Base-by-base conservation (phyloP, 1,140 invertebrate species). In the Pseudobourletiella spinata region DNA sequence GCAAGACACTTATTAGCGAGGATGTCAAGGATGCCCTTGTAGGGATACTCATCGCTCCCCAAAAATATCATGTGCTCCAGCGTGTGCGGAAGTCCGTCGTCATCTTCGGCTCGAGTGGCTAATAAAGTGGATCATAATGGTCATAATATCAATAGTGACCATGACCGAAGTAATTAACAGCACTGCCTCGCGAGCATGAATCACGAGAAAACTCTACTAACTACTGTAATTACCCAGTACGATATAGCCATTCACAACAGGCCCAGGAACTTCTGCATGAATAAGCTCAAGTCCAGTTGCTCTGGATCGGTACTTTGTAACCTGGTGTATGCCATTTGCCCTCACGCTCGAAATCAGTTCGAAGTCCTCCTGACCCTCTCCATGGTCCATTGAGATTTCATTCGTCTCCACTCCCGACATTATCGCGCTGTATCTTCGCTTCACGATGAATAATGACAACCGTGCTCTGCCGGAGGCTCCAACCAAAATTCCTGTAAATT, bases 51-150 rank as follows among this genome's bases (percentile, higher is more conserved):
- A 74, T 93, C 84, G 72, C 89, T 92, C 1, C 92, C 92, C 71
- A 95, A 77, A 76, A 95, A 95, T 20, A 95, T 83, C 6, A 95
- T 79, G 77, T 96, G 92, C 72, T 95, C 91, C 73, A 95, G 76
- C 15, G 91, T 95, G 72, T 95, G 91, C 0, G 91, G 91, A 39
- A 95, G 73, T 2, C 92, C 92, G 80, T 95, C 90, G 77, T 95
- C 88, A 76, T 91, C 88, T 72, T 86, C 81, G 0, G 90, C 87
- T 79, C 95, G 90, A 15, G 92, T 95, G 20, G 86, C 91, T 93
- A 71, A 51, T 50, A 58, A 22, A 55, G 26, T 18, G 0, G 44
- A 56, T 35, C 8, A 59, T 46, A 59, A 63, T 48, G 16, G 11
- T n/a, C n/a, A n/a, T n/a, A n/a, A n/a, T n/a, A n/a, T n/a, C n/a